phyloP scores from a whole-genome alignment of 2,888 invertebrate species.

The Strigamia crassipes region DNA sequence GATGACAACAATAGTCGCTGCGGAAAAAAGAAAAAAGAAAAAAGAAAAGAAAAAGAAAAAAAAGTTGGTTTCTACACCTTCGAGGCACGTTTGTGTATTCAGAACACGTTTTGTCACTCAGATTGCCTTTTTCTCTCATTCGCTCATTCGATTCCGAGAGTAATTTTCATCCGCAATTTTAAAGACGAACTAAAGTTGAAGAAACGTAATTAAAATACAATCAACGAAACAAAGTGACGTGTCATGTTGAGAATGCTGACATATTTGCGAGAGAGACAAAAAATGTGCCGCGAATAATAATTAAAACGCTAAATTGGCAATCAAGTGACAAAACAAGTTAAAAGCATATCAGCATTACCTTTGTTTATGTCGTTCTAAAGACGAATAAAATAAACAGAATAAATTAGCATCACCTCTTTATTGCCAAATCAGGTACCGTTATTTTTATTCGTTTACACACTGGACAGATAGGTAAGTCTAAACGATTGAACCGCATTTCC shows the following conservation, averaged over 20 bases:
- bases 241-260: background rate
- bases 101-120: conserved; percentile 16
- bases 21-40: background rate
- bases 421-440: background rate
- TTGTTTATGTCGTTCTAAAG: background rate
- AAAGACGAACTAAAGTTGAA: background rate
- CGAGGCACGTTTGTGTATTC: background rate
- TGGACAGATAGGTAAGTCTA: background rate
- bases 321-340: background rate
- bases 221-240: background rate
- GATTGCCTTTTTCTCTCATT: conserved; percentile 8
- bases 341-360: background rate
- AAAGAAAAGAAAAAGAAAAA: background rate
- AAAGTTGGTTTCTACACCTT: background rate
- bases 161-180: conserved; percentile 15
- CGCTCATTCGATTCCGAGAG: background rate
- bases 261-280: background rate
- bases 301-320: conserved; percentile 3
- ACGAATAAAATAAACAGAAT: background rate
- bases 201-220: background rate
- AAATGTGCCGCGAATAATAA: background rate
- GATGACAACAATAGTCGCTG: conserved; percentile 3
- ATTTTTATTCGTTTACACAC: background rate
- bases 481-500: conserved; percentile 14
- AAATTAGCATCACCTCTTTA: background rate